Evolutionary conservation across 2,888 invertebrate genomes (phyloP).

Genomic region (Phalangium opilio): DNA sequence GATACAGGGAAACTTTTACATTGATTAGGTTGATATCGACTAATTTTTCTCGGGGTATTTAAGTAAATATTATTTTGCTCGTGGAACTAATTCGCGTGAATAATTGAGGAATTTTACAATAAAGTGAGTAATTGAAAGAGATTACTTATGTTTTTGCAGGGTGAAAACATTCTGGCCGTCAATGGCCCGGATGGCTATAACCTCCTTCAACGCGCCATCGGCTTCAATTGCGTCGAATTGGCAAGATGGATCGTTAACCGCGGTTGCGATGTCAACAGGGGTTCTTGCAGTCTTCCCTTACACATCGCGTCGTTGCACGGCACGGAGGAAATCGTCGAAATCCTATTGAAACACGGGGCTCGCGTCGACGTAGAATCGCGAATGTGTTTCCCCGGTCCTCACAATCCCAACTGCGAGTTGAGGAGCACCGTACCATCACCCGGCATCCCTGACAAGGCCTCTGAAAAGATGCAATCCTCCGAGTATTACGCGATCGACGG

Average conservation of each 20-base stretch:
- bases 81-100: too few species aligned
- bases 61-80: too few species aligned
- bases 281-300: slow-evolving; percentile 55
- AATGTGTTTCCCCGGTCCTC: slow-evolving; percentile 58
- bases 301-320: slow-evolving; percentile 42
- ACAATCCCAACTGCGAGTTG: slow-evolving; percentile 50
- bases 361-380: slow-evolving; percentile 52
- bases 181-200: slow-evolving; percentile 52
- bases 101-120: too few species aligned
- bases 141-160: slow-evolving; percentile 30
- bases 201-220: slow-evolving; percentile 54
- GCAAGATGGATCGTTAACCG: slow-evolving; percentile 49
- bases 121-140: too few species aligned
- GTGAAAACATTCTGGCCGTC: slow-evolving; percentile 51
- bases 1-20: too few species aligned
- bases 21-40: too few species aligned
- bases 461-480: slow-evolving; percentile 48
- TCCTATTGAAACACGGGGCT: slow-evolving; percentile 51
- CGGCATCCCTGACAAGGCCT: slow-evolving; percentile 24
- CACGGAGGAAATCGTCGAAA: slow-evolving; percentile 47
- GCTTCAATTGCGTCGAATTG: slow-evolving; percentile 51
- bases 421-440: slow-evolving; percentile 9
- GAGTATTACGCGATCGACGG: slow-evolving; percentile 56
- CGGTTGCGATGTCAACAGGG: slow-evolving; percentile 48
- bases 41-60: too few species aligned